A percentile compares a stretch with the other conserved stretches of the same genome.
Evolutionary conservation across 1,140 invertebrate species (phyloP).

Genomic region (Nasonia longicornis): DNA sequence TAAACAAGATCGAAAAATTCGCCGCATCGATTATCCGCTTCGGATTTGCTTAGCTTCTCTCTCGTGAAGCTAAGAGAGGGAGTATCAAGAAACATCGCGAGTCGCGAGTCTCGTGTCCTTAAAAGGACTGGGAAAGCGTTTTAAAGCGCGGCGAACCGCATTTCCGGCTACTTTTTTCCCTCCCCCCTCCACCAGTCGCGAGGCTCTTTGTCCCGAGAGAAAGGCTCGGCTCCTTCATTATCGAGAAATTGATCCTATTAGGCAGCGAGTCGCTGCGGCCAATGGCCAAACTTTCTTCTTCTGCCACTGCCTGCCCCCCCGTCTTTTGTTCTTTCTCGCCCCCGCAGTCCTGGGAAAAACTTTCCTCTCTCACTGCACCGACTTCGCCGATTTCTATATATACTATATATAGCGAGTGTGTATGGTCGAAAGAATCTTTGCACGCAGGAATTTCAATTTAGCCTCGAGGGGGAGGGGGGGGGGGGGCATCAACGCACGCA

Average conservation of each 20-base stretch:
- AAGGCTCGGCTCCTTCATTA: slow-evolving; percentile 54
- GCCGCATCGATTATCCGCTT: slow-evolving; percentile 25
- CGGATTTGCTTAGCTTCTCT: slow-evolving; percentile 10
- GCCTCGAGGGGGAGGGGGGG: neutral
- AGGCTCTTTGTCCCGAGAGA: neutral
- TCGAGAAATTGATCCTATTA: slow-evolving; percentile 67
- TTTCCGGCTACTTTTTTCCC: slow-evolving; percentile 48
- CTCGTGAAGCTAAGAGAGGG: neutral
- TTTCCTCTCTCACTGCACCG: neutral
- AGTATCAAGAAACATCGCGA: slow-evolving; percentile 34
- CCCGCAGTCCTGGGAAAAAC: neutral
- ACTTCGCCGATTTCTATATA: neutral
- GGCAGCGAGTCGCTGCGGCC: slow-evolving; percentile 34
- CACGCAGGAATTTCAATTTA: slow-evolving; percentile 35
- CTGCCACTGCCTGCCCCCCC: neutral
- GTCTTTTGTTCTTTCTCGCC: slow-evolving; percentile 30
- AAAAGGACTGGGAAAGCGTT: slow-evolving; percentile 20
- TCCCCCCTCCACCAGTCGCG: neutral
- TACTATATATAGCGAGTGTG: neutral
- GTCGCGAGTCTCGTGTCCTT: slow-evolving; percentile 1
- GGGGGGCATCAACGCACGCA: neutral
- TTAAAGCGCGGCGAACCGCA: slow-evolving; percentile 42
- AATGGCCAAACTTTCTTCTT: slow-evolving; percentile 50
- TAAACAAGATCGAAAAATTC: neutral
- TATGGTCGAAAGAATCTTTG: neutral